phyloP scores from a whole-genome alignment of 2,797 vertebrate species.

The Agapornis canus region DNA sequence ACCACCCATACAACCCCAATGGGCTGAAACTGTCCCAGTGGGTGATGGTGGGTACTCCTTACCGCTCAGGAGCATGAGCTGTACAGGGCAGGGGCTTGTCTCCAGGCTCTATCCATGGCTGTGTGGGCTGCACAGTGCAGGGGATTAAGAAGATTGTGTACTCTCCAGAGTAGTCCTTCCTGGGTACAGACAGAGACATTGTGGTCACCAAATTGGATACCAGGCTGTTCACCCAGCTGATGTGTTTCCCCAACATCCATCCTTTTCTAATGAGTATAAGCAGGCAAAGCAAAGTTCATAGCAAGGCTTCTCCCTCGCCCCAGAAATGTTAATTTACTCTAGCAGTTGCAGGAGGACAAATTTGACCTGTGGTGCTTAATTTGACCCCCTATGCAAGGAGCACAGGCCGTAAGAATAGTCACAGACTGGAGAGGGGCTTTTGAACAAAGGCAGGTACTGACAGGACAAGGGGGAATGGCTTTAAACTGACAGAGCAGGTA shows the following conservation, averaged over 20 bases:
- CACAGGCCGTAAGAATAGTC: not conserved
- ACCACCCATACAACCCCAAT: not conserved
- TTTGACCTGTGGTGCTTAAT: not conserved
- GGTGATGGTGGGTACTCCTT: not conserved
- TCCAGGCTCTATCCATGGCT: constrained; percentile 91
- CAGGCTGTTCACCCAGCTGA: not conserved
- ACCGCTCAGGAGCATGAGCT: constrained; percentile 94
- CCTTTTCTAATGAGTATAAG: rapidly evolving
- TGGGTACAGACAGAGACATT: constrained; percentile 63
- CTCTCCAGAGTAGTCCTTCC: constrained; percentile 97
- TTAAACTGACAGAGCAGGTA: not conserved
- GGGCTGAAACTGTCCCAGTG: rapidly evolving
- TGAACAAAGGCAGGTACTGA: not conserved
- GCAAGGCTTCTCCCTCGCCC: not conserved
- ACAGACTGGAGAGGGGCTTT: not conserved
- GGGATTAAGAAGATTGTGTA: constrained; percentile 93
- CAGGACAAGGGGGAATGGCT: not conserved
- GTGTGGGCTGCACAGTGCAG: constrained; percentile 95
- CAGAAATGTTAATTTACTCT: not conserved
- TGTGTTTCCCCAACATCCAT: not conserved
- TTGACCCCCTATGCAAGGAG: not conserved
- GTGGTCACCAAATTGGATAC: not conserved
- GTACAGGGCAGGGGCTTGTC: constrained; percentile 95
- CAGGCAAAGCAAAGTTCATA: not conserved
- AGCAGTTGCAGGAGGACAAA: not conserved